Conservation (phyloP, 2,113 vertebrate species). For the Apteryx mantelli region DNA sequence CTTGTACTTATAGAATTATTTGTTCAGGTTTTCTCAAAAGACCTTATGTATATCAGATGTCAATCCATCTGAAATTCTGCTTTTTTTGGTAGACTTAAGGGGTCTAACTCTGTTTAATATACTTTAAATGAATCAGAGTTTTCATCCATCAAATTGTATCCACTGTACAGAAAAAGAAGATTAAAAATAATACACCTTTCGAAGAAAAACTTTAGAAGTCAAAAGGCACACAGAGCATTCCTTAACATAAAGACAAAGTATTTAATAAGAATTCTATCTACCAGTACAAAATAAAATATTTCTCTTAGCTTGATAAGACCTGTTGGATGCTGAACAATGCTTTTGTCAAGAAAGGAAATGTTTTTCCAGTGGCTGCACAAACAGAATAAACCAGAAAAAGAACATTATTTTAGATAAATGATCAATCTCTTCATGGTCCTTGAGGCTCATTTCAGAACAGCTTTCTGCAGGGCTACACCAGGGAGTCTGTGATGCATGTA, state of each 20-base stretch:
- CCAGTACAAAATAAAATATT: conserved; percentile 13
- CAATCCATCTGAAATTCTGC: background rate
- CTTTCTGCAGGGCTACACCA: conserved; percentile 66
- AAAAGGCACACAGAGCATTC: background rate
- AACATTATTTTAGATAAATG: conserved; percentile 76
- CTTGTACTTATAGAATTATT: background rate
- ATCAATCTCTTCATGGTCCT: conserved; percentile 71
- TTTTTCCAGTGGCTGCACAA: conserved; percentile 73
- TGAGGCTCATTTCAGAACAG: conserved; percentile 61
- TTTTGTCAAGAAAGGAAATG: conserved; percentile 66
- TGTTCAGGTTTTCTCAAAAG: background rate
- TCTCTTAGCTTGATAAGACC: background rate
- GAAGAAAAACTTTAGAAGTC: background rate
- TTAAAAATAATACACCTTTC: background rate
- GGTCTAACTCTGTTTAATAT: background rate
- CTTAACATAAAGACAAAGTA: conserved; percentile 20
- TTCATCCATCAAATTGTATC: background rate
- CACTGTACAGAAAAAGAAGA: background rate
- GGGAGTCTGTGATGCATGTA: conserved; percentile 72
- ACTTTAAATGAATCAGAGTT: background rate
- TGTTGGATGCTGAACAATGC: conserved; percentile 10
- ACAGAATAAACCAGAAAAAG: conserved; percentile 74
- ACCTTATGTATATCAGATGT: background rate
- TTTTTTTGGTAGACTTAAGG: background rate
- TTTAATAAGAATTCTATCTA: conserved; percentile 33